Conservation (phyloP, 2,113 vertebrate genomes). For the Serilophus lunatus region DNA sequence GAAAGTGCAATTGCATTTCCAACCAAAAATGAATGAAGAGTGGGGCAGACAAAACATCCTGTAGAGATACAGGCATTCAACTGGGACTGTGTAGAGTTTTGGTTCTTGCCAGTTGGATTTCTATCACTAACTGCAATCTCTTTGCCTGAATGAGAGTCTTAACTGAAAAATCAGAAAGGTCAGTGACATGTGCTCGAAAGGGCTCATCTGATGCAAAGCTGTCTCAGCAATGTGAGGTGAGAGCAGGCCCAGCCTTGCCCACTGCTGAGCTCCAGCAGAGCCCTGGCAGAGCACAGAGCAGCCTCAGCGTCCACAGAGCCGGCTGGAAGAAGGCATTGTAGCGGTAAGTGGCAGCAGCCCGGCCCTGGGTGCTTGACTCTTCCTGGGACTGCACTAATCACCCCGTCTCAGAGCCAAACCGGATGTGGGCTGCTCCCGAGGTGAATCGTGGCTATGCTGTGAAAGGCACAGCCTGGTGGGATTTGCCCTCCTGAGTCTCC, state of each 20-base stretch:
- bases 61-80: neutral
- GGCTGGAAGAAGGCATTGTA: neutral
- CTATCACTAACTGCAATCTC: constrained; percentile 54
- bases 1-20: constrained; percentile 42
- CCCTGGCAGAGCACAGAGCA: neutral
- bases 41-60: neutral
- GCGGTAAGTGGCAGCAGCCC: rapidly evolving
- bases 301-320: neutral
- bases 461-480: neutral
- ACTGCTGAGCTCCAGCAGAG: neutral
- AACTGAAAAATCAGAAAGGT: neutral
- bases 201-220: neutral
- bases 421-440: neutral
- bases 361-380: neutral
- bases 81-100: constrained; percentile 32
- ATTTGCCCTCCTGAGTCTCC: neutral
- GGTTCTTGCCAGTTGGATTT: constrained; percentile 55
- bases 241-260: neutral
- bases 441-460: rapidly evolving
- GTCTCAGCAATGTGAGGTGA: neutral
- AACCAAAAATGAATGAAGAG: constrained; percentile 40
- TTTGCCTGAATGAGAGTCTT: constrained; percentile 53
- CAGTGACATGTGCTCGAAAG: neutral
- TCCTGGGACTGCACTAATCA: neutral
- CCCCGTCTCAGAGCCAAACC: neutral